These are phyloP conservation scores for Drosophila navojoa DNA, from an alignment of 1,140 invertebrate genomes.

Conservation along the genomic window DNA sequence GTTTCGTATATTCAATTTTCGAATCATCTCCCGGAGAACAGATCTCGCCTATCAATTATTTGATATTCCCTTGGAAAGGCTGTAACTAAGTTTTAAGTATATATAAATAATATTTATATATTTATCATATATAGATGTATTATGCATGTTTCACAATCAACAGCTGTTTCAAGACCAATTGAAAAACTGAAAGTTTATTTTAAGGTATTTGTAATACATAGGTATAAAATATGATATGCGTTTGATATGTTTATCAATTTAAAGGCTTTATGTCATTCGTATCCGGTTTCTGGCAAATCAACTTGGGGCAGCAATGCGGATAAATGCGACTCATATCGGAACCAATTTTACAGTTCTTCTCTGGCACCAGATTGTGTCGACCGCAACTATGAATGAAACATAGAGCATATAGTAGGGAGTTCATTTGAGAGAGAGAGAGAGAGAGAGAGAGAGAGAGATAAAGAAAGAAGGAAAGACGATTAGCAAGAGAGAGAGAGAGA, in stretches of 20 bases:
- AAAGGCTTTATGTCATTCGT: constrained; percentile 65
- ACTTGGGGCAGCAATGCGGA: constrained; percentile 71
- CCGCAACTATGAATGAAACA: constrained; percentile 54
- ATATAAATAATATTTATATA: too few relatives aligned
- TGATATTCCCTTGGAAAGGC: too few relatives aligned
- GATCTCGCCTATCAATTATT: too few relatives aligned
- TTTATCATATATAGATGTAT: too few relatives aligned
- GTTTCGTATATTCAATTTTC: too few relatives aligned
- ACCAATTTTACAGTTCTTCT: constrained; percentile 61
- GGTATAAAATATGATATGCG: neutral
- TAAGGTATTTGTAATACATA: neutral
- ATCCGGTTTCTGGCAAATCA: constrained; percentile 64
- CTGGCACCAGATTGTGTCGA: constrained; percentile 73
- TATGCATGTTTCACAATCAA: neutral
- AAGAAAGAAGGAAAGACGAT: too few relatives aligned
- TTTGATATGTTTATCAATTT: neutral
- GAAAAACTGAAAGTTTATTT: neutral
- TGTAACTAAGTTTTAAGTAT: too few relatives aligned
- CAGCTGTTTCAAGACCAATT: neutral
- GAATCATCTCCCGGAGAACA: too few relatives aligned
- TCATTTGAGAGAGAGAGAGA: too few relatives aligned
- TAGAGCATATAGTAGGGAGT: neutral
- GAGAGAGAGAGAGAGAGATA: too few relatives aligned
- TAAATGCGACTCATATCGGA: constrained; percentile 73
- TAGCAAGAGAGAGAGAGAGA: too few relatives aligned